These are phyloP conservation scores for Fistularia tabacaria DNA, from an alignment of 2,797 vertebrate species.

Conservation along the genomic window DNA sequence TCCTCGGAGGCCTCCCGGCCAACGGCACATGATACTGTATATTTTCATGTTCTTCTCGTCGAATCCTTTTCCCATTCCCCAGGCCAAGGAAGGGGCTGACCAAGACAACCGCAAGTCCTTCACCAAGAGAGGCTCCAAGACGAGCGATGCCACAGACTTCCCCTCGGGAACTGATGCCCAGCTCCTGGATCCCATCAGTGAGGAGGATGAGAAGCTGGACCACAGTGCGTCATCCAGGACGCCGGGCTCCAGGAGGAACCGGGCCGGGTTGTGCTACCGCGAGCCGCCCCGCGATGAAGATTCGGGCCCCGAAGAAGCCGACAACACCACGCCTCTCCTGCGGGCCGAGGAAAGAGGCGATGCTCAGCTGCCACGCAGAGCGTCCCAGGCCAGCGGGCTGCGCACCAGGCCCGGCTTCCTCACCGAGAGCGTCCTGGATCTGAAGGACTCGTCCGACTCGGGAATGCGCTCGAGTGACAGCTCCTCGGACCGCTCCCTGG, in stretches of 20 bases:
- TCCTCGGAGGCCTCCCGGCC: constrained; percentile 36
- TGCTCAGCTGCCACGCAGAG: constrained; percentile 31
- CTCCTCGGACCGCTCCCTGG: constrained; percentile 87
- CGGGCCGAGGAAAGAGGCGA: constrained; percentile 68
- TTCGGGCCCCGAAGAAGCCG: constrained; percentile 83
- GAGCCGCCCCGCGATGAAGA: constrained; percentile 91
- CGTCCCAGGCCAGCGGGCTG: constrained; percentile 65
- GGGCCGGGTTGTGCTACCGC: constrained; percentile 81
- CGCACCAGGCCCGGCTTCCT: constrained; percentile 77
- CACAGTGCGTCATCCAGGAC: constrained; percentile 78
- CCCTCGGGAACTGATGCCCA: constrained; percentile 79
- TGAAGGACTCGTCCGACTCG: constrained; percentile 93
- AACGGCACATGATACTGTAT: constrained; percentile 25
- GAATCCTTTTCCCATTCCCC: constrained; percentile 39
- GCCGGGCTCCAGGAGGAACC: constrained; percentile 77
- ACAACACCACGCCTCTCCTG: constrained; percentile 89
- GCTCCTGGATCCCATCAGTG: constrained; percentile 91
- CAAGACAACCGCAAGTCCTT: constrained; percentile 85
- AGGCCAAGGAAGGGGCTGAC: constrained; percentile 79
- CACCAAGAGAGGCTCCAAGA: constrained; percentile 77
- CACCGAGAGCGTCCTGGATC: constrained; percentile 81
- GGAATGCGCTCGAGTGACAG: constrained; percentile 89
- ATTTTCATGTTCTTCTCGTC: constrained; percentile 40
- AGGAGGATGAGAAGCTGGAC: constrained; percentile 94
- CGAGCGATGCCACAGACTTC: constrained; percentile 81